Evolutionary conservation across 2,113 vertebrate genomes (phyloP).

Genomic region (Phaethornis superciliosus): DNA sequence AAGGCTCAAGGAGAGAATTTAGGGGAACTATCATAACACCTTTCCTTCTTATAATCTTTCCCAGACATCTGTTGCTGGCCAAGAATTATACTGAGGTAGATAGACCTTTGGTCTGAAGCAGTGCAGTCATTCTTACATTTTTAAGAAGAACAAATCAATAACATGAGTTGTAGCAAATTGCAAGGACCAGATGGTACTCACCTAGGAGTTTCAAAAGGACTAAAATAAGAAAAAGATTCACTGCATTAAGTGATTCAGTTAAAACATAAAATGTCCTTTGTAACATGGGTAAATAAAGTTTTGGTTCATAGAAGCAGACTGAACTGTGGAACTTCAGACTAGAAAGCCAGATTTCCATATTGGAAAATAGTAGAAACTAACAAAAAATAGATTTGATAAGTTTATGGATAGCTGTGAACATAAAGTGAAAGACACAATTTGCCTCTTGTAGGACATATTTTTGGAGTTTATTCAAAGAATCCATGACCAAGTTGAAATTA

Average conservation of each 20-base stretch:
- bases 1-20: neutral
- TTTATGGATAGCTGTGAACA: neutral
- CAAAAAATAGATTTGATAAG: neutral
- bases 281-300: neutral
- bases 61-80: constrained; percentile 15
- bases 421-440: neutral
- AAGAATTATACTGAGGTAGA: neutral
- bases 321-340: neutral
- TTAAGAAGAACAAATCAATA: constrained; percentile 61
- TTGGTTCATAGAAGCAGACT: neutral
- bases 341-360: neutral
- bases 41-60: constrained; percentile 13
- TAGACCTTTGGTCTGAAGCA: neutral
- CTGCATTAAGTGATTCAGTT: neutral
- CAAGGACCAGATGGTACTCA: constrained; percentile 50
- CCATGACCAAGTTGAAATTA: neutral
- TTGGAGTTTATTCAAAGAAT: neutral
- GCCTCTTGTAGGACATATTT: neutral
- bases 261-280: constrained; percentile 7
- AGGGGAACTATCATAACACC: neutral
- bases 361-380: neutral
- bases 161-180: constrained; percentile 39
- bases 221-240: constrained; percentile 41
- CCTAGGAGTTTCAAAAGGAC: constrained; percentile 38
- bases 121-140: constrained; percentile 13